These are phyloP conservation scores for Monoplex corrugatus DNA, from an alignment of 2,888 invertebrate species.

Conservation along the genomic window DNA sequence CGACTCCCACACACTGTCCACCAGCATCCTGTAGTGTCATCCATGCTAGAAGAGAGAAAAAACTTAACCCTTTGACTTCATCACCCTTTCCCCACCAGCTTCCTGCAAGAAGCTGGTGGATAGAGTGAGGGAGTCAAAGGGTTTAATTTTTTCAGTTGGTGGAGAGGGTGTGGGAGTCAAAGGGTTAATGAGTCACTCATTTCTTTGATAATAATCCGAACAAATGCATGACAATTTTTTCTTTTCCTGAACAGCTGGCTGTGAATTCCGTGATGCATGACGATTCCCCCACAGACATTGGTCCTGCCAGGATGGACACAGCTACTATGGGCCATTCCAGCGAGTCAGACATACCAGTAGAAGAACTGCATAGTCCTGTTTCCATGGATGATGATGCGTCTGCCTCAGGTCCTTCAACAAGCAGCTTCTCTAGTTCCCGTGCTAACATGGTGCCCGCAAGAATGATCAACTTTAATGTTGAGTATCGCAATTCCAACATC, in stretches of 20 bases:
- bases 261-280: constrained; percentile 73
- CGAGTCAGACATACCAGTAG: constrained; percentile 42
- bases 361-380: constrained; percentile 58
- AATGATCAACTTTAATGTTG: constrained; percentile 77
- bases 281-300: constrained; percentile 51
- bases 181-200: too few species aligned
- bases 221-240: too few species aligned
- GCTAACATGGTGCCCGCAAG: constrained; percentile 59
- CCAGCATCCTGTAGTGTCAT: too few species aligned
- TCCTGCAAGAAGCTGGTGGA: too few species aligned
- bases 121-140: too few species aligned
- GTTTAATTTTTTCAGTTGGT: too few species aligned
- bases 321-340: constrained; percentile 45
- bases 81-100: too few species aligned
- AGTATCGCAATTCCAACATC: constrained; percentile 76
- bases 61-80: too few species aligned
- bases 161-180: too few species aligned
- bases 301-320: constrained; percentile 40
- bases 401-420: constrained; percentile 66
- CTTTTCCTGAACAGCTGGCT: constrained; percentile 65
- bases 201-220: neutral
- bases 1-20: too few species aligned
- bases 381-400: constrained; percentile 65
- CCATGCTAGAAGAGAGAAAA: too few species aligned
- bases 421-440: constrained; percentile 58